Base-by-base conservation (phyloP, 2,113 vertebrate genomes). In the Collichthys lucidus region DNA sequence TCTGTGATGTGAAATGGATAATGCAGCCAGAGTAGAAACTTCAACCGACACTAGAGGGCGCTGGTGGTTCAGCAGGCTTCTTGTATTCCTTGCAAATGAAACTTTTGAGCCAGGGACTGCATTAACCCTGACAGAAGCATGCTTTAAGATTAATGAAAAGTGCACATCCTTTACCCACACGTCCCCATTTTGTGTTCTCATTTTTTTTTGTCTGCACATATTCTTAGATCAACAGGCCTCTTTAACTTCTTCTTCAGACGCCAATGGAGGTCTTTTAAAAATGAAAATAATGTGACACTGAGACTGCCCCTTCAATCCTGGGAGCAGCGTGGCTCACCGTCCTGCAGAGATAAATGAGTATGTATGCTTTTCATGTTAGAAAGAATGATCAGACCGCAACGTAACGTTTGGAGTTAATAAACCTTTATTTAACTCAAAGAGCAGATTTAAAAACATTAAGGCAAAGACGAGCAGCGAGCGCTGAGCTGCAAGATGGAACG, bases 361-460 rank as follows among this genome's bases (percentile, higher is more conserved):
- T 5, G 47, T 5, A 20, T 1, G 14, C 12, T 46, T 47, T 42
- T 55, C 8, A 53, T 11, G 65, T 4, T 0, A 68, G 26, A 59
- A 40, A 67, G 12, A 53, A 53, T 4, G 24, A 29, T 0, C 10
- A 74, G 1, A 52, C 1, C 0, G 76, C 19, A 2, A 26, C 24
- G 5, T 1, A 50, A 15, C 10, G 62, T 29, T 22, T 63, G 62
- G 49, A 80, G 70, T 87, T 89, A 77, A 75, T 83, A 72, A 85
- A 87, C 74, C 86, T 94, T 95, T 94, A 95, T 93, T 93, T 86
- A 93, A 94, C 93, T 88, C 84, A 93, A 92, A 94, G 82, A 87
- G 91, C 88, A 90, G 88, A 91, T 93, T 40, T 40, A 93, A 90
- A 94, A 95, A 95, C 86, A 93, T 92, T 95, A 95, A 95, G 95